Conservation (phyloP, 2,797 vertebrate genomes). For the Emydoidea blandingii region DNA sequence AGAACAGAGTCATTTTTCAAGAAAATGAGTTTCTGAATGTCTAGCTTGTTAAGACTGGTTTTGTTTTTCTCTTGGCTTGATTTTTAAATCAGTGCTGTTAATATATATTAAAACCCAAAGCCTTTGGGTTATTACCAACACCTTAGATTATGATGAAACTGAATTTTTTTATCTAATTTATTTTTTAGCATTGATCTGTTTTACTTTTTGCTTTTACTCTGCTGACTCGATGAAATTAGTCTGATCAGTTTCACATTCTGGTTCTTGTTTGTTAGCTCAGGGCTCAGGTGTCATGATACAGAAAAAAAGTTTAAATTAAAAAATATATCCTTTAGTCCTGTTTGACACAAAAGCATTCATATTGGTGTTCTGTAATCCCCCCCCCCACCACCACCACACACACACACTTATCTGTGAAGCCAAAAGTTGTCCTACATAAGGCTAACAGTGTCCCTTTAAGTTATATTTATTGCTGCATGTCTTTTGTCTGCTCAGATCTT, state of each 20-base stretch:
- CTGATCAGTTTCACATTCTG: not conserved
- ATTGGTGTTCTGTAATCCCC: not conserved
- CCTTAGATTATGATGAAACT: constrained; percentile 44
- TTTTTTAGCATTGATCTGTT: not conserved
- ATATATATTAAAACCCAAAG: not conserved
- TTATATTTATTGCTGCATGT: not conserved
- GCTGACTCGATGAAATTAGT: not conserved
- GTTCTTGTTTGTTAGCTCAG: not conserved
- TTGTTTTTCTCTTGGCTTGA: not conserved
- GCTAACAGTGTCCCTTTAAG: not conserved
- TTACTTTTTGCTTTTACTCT: not conserved
- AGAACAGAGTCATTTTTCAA: constrained; percentile 1
- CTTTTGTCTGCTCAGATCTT: not conserved
- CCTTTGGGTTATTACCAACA: constrained; percentile 50
- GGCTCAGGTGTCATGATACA: not conserved
- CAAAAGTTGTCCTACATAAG: not conserved
- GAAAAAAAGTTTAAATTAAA: not conserved
- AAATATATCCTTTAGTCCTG: not conserved
- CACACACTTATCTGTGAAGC: not conserved
- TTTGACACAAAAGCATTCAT: not conserved
- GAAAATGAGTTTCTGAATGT: constrained; percentile 39
- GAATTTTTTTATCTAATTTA: constrained; percentile 20
- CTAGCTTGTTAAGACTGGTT: not conserved
- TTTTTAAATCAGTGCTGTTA: not conserved
- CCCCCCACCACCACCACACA: no score